Evolutionary conservation across 2,888 invertebrate genomes (phyloP).

Genomic region (Sphecodes monilicornis): DNA sequence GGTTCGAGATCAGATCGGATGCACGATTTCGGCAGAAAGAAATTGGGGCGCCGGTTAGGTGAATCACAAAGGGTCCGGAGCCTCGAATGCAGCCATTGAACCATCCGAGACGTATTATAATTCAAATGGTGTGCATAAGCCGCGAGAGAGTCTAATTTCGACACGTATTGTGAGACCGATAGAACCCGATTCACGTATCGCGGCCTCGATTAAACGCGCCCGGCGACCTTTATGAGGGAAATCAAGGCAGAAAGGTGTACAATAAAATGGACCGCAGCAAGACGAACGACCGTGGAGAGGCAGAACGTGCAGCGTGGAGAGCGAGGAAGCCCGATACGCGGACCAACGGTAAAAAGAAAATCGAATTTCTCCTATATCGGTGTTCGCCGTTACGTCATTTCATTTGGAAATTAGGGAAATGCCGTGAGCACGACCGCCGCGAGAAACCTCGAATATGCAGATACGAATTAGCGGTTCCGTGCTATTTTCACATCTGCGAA

Average conservation of each 20-base stretch:
- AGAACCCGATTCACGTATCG: conserved; percentile 49
- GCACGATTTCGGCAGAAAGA: neutral
- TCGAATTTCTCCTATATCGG: conserved; percentile 34
- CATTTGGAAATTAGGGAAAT: conserved; percentile 60
- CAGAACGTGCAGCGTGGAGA: neutral
- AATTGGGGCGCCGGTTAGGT: conserved; percentile 9
- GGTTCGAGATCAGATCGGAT: neutral
- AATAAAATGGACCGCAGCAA: neutral
- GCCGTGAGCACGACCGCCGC: conserved; percentile 24
- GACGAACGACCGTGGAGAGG: neutral
- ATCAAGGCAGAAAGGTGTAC: conserved; percentile 9
- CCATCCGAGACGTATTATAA: conserved; percentile 41
- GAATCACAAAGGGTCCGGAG: conserved; percentile 17
- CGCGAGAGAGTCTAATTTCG: conserved; percentile 52
- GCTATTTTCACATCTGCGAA: conserved; percentile 81
- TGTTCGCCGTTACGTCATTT: conserved; percentile 50
- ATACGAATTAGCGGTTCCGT: conserved; percentile 68
- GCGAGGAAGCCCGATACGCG: neutral
- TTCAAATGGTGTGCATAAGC: conserved; percentile 44
- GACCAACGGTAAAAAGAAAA: neutral
- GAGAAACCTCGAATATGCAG: conserved; percentile 57
- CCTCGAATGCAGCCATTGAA: conserved; percentile 23
- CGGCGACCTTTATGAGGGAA: neutral
- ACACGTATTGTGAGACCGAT: conserved; percentile 36
- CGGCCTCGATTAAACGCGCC: conserved; percentile 43